Evolutionary conservation across 2,113 vertebrate species (phyloP).

Genomic region (Phasianus colchicus): DNA sequence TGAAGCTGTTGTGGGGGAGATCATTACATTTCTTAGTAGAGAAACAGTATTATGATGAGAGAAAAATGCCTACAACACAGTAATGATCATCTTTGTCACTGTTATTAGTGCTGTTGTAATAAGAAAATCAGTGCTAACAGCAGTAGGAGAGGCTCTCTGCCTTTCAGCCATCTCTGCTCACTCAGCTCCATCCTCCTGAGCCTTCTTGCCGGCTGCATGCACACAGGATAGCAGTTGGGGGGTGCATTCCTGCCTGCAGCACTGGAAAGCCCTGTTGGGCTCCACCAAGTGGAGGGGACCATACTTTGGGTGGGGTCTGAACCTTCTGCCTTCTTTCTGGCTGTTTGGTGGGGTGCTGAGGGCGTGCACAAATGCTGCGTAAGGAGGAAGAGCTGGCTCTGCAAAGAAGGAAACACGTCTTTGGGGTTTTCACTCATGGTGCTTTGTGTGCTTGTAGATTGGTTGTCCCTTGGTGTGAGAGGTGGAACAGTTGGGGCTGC

Average conservation of each 20-base stretch:
- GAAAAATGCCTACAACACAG: background rate
- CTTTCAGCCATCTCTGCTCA: rapidly evolving
- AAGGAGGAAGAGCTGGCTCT: background rate
- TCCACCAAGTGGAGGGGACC: background rate
- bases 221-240: background rate
- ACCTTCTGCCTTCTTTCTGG: background rate
- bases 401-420: background rate
- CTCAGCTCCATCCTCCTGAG: rapidly evolving
- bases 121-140: background rate
- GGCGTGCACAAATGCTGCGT: background rate
- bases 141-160: background rate
- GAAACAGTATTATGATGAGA: background rate
- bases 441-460: background rate
- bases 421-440: too few species aligned
- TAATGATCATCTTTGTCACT: background rate
- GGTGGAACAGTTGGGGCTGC: rapidly evolving
- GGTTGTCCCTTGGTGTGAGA: background rate
- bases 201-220: rapidly evolving
- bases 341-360: rapidly evolving
- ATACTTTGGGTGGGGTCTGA: background rate
- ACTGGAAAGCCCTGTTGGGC: too few species aligned
- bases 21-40: rapidly evolving
- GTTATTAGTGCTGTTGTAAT: background rate
- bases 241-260: background rate
- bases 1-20: rapidly evolving